Base-by-base conservation (phyloP, 2,113 vertebrate genomes). In the Phoenicopterus ruber region DNA sequence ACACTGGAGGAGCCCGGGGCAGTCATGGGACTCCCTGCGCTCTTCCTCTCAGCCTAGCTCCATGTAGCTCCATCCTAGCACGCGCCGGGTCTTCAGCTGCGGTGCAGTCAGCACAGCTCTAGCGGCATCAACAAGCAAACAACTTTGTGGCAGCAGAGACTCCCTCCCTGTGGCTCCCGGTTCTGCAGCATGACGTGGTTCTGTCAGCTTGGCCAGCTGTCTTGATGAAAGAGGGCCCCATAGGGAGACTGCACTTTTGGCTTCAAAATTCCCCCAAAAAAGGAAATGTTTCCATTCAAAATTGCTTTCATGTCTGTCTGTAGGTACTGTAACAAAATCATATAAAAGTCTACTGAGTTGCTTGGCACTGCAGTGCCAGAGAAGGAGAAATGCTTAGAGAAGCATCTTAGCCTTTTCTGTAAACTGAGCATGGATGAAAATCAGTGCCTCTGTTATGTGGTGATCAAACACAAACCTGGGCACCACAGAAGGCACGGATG, bases 1-100 rank as follows among this genome's bases (percentile, higher is more conserved):
- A 47, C 0, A 0, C 32, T 1, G 5, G 28, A 83, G 29, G 14
- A 83, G 49, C 32, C 71, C 3, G 7, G 7, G 63, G 7, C 36
- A 54, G n/a, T 10, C 31, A 25, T 4, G 17, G 36, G 42, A 7
- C 10, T 26, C 32, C 38, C 50, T 66, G 34, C 1, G 0, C 14
- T 34, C 72, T 66, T 49, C 29, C 18, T 20, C 24, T 36, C 67
- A 80, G 40, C 47, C 66, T 8, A 29, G n/a, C 9, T 79, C n/a
- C 11, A 2, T 0, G 9, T 5, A 31, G 17, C 2, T 71, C 24
- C 20, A 52, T 40, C 63, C 63, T 4, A 34, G 38, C 42, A 62
- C 11, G 13, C 1, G 8, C 8, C 52, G 44, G 32, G 7, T 40
- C n/a, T 12, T 67, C 32, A 9, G 6, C 13, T 63, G 32, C 4